Evolutionary conservation across 2,113 vertebrate species (phyloP).

Genomic region (Cercocebus atys): DNA sequence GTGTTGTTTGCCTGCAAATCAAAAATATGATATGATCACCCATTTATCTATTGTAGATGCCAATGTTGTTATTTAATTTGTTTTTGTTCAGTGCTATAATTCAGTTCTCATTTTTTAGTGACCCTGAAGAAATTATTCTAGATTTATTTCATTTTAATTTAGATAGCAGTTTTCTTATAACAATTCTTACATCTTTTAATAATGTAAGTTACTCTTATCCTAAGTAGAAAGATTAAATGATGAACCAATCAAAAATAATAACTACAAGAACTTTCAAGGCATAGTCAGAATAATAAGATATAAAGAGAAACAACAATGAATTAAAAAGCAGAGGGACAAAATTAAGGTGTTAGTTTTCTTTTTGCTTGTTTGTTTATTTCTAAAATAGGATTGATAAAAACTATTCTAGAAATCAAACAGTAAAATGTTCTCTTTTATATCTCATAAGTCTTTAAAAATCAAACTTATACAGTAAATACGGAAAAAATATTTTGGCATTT

Average conservation of each 20-base stretch:
- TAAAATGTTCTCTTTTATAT: neutral
- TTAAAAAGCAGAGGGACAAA: no score
- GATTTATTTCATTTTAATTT: conserved; percentile 43
- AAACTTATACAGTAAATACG: neutral
- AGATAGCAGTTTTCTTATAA: neutral
- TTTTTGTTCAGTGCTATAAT: conserved; percentile 13
- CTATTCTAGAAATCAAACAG: neutral
- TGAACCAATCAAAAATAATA: no score
- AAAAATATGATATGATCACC: neutral
- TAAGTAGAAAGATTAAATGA: no score
- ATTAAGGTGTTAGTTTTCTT: no score
- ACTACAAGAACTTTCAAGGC: no score
- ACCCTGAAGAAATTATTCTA: neutral
- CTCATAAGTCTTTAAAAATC: neutral
- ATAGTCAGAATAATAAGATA: no score
- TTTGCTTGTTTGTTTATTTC: no score
- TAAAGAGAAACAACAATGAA: no score
- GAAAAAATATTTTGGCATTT: neutral
- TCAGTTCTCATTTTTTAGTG: neutral
- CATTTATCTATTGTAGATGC: conserved; percentile 5
- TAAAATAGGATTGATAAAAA: conserved; percentile 11
- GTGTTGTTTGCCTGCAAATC: conserved; percentile 31
- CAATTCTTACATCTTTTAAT: neutral
- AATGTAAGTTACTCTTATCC: neutral
- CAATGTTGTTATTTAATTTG: conserved; percentile 33